phyloP scores from a whole-genome alignment of 2,888 invertebrate genomes.

The Hemicrepidius hirtus region DNA sequence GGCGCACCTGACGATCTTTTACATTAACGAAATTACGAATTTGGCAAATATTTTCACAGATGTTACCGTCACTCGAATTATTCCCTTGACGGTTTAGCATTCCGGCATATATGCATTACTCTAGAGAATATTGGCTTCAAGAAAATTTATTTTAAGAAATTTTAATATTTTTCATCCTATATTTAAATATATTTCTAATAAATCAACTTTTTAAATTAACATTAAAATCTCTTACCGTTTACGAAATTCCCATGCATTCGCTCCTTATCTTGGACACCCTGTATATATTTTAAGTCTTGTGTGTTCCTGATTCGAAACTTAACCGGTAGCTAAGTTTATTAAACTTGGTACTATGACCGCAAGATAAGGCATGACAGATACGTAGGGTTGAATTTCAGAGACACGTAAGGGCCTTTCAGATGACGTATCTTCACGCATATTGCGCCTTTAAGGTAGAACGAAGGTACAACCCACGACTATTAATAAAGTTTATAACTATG shows the following conservation, averaged over 20 bases:
- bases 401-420: conserved; percentile 51
- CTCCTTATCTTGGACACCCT: too few species aligned
- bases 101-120: conserved; percentile 17
- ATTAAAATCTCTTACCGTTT: too few species aligned
- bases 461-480: conserved; percentile 56
- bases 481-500: conserved; percentile 55
- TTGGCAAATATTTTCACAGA: conserved; percentile 25
- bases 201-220: too few species aligned
- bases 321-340: conserved; percentile 48
- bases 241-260: too few species aligned
- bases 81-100: conserved; percentile 21
- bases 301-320: conserved; percentile 26
- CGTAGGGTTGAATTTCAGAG: conserved; percentile 53
- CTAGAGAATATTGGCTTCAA: conserved; percentile 17
- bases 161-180: neutral
- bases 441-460: conserved; percentile 55
- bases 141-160: conserved; percentile 20
- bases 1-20: conserved; percentile 29
- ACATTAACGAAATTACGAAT: conserved; percentile 33
- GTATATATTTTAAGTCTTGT: too few species aligned
- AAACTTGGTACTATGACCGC: conserved; percentile 48
- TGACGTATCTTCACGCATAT: conserved; percentile 58
- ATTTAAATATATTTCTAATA: too few species aligned
- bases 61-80: conserved; percentile 28
- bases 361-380: conserved; percentile 50